A percentile compares a stretch with the other conserved stretches of the same genome.
Evolutionary conservation across 2,888 invertebrate genomes (phyloP).

Genomic region (Cheilosia grossa): DNA sequence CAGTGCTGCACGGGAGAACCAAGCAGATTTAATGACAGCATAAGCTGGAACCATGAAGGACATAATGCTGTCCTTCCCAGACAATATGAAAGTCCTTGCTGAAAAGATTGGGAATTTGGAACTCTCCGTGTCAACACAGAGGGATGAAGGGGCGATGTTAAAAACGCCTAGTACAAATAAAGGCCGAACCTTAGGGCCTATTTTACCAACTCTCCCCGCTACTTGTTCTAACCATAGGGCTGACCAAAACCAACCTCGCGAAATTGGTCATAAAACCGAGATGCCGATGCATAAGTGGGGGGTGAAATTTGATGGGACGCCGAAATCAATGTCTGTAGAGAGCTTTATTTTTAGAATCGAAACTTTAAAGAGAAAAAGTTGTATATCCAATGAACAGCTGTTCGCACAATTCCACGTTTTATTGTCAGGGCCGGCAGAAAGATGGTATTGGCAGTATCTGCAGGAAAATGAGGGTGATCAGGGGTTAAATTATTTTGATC

Average conservation of each 20-base stretch:
- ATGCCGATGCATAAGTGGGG: conserved; percentile 17
- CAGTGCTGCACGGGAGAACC: no score
- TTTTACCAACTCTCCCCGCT: no score
- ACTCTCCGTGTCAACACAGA: no score
- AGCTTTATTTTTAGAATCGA: conserved; percentile 17
- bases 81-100: no score
- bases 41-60: no score
- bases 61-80: no score
- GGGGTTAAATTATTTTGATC: background rate
- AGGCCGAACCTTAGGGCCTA: no score
- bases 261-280: background rate
- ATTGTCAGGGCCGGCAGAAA: background rate
- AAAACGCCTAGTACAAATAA: background rate
- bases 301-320: conserved; percentile 7
- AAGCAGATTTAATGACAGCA: no score
- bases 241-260: background rate
- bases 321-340: conserved; percentile 4
- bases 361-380: background rate
- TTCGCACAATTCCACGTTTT: conserved; percentile 7
- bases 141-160: no score
- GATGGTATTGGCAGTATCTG: conserved; percentile 7
- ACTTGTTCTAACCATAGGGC: no score
- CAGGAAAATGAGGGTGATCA: background rate
- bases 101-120: no score
- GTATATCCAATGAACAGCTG: background rate